A percentile compares a stretch with the other conserved stretches of the same genome.
Evolutionary conservation across 2,888 invertebrate species (phyloP).

Genomic region (Lasioglossum calceatum): DNA sequence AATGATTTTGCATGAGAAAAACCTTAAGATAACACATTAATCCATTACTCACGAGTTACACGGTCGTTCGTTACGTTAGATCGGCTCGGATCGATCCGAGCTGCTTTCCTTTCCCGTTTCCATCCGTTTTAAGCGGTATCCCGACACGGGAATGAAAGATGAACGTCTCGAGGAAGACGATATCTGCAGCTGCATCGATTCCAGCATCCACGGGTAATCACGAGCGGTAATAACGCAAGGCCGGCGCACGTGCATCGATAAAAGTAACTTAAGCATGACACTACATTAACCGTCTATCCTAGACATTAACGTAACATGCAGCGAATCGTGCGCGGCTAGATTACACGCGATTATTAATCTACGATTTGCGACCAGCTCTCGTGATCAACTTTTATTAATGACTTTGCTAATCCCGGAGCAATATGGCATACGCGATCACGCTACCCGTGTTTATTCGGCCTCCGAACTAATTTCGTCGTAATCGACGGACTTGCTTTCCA

Average conservation of each 20-base stretch:
- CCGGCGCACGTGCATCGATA: slow-evolving; percentile 11
- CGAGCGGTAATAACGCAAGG: slow-evolving; percentile 23
- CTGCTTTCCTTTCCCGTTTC: background rate
- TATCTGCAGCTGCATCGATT: slow-evolving; percentile 10
- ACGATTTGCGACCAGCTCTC: slow-evolving; percentile 13
- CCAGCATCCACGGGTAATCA: slow-evolving; percentile 14
- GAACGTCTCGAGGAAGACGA: background rate
- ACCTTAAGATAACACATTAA: background rate
- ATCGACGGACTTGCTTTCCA: background rate
- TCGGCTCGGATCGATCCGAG: background rate
- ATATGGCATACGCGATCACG: background rate
- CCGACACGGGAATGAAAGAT: background rate
- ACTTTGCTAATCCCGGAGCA: background rate
- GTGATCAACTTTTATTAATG: slow-evolving; percentile 16
- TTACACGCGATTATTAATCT: slow-evolving; percentile 25
- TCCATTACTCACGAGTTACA: background rate
- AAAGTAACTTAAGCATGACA: slow-evolving; percentile 21
- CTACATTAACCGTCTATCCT: slow-evolving; percentile 12
- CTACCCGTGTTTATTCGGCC: background rate
- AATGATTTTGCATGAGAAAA: background rate
- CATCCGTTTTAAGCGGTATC: background rate
- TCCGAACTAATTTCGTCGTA: slow-evolving; percentile 4
- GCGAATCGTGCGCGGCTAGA: slow-evolving; percentile 14
- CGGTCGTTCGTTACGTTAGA: background rate
- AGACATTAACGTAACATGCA: slow-evolving; percentile 24